phyloP scores from a whole-genome alignment of 1,140 invertebrate species.

The Trissolcus basalis region DNA sequence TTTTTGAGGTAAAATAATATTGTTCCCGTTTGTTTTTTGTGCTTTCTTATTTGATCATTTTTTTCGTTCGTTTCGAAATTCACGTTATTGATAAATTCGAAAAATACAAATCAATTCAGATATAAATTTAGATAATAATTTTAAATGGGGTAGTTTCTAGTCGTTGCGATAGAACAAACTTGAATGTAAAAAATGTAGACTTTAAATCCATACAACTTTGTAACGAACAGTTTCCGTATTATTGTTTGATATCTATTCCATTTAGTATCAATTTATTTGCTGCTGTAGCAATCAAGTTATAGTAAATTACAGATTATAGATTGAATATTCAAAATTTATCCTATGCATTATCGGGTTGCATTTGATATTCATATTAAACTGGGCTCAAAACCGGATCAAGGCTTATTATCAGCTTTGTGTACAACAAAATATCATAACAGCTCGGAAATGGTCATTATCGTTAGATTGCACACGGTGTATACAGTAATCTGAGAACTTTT shows the following conservation, averaged over 20 bases:
- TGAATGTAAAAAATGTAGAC: constrained; percentile 3
- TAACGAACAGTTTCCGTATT: constrained; percentile 16
- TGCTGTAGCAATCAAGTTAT: constrained; percentile 26
- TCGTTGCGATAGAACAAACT: neutral
- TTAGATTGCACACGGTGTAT: constrained; percentile 9
- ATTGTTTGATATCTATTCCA: constrained; percentile 24
- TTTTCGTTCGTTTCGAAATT: too few species aligned
- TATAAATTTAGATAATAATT: too few species aligned
- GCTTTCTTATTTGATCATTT: too few species aligned
- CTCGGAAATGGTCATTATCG: constrained; percentile 33
- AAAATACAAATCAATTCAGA: too few species aligned
- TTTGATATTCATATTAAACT: constrained; percentile 36
- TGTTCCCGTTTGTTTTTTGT: too few species aligned
- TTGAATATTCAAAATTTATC: constrained; percentile 35
- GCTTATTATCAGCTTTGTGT: constrained; percentile 19
- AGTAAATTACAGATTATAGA: constrained; percentile 39
- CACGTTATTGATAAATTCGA: too few species aligned
- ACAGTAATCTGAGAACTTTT: constrained; percentile 6
- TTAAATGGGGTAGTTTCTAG: too few species aligned
- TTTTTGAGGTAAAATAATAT: too few species aligned
- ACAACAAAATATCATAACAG: constrained; percentile 24
- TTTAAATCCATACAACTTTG: neutral
- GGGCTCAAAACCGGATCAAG: constrained; percentile 25
- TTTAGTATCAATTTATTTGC: constrained; percentile 1
- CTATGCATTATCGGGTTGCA: constrained; percentile 19